A percentile compares a stretch with the other conserved stretches of the same genome.
phyloP scores from a whole-genome alignment of 2,113 vertebrate genomes.

The Beaufortia kweichowensis region DNA sequence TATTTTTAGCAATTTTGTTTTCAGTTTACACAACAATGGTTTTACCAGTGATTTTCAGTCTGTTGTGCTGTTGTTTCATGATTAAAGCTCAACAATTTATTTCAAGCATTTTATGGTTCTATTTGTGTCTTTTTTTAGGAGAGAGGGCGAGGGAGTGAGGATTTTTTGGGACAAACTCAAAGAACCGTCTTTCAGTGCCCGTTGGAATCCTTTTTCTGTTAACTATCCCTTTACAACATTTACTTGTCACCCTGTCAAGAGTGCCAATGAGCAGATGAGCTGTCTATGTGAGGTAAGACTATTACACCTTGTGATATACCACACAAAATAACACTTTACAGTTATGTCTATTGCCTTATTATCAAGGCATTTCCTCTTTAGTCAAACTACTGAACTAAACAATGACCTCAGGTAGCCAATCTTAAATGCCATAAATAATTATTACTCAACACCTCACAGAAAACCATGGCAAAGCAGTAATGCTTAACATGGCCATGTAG shows the following conservation, averaged over 20 bases:
- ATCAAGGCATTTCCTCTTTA: neutral
- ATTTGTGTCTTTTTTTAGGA: slow-evolving; percentile 62
- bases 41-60: neutral
- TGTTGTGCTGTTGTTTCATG: too few relatives aligned
- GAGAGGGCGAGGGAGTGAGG: slow-evolving; percentile 78
- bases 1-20: neutral
- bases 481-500: neutral
- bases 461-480: too few relatives aligned
- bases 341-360: neutral
- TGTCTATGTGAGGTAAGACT: slow-evolving; percentile 73
- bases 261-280: slow-evolving; percentile 63
- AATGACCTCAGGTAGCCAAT: neutral
- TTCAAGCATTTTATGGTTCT: neutral
- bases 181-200: slow-evolving; percentile 72
- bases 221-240: slow-evolving; percentile 77
- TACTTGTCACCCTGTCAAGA: slow-evolving; percentile 73
- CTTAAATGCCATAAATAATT: neutral
- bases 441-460: neutral
- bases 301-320: neutral
- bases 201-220: slow-evolving; percentile 79
- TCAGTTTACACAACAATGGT: neutral
- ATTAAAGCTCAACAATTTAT: too few relatives aligned
- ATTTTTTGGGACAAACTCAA: slow-evolving; percentile 74
- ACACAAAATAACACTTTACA: neutral
- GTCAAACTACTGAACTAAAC: neutral